Base-by-base conservation (phyloP, 2,797 vertebrate species). In the Antrozous pallidus region DNA sequence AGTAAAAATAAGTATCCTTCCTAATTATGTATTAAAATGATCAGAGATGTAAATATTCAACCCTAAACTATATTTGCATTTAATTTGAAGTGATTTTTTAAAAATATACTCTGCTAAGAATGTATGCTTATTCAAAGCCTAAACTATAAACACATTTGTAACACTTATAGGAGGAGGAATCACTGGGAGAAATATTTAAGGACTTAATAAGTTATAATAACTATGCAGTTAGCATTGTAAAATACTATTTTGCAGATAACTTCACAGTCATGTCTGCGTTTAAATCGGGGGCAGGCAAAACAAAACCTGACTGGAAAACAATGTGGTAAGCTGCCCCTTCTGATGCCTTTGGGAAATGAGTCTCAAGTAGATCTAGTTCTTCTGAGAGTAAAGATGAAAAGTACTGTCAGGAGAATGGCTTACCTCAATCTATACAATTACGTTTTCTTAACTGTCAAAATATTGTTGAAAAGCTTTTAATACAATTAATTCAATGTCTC, bases 11-110 rank as follows among this genome's bases (percentile, higher is more conserved):
- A 83, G 67, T 80, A 56, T 81, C 17, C 78, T 87, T 84, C 38
- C 28, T 42, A 94, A 92, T 88, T 61, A 51, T n/a, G 33, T 71
- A 93, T 78, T 80, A 67, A 83, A 97, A 91, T 92, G 2, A 18
- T 42, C 67, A 74, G 70, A 54, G 11, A 84, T 20, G 47, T 16
- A 92, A 88, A 90, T 82, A 93, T 20, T 69, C 73, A 38, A 31
- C 65, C 95, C 26, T 77, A 92, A 90, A 82, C 75, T 67, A n/a
- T 11, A 33, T 91, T 79, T 95, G 20, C 24, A 90, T 78, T 93
- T 94, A 70, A 95, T 94, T 71, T 91, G 18, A 22, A 93, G 45
- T 80, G 40, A 47, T 45, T 78, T 78, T 93, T 94, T 49, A 49
- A 20, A 36, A 70, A 96, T 36, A 61, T 7, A 28, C 26, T 63